Evolutionary conservation across 2,113 vertebrate species (phyloP).

Genomic region (Emydocephalus ijimae): DNA sequence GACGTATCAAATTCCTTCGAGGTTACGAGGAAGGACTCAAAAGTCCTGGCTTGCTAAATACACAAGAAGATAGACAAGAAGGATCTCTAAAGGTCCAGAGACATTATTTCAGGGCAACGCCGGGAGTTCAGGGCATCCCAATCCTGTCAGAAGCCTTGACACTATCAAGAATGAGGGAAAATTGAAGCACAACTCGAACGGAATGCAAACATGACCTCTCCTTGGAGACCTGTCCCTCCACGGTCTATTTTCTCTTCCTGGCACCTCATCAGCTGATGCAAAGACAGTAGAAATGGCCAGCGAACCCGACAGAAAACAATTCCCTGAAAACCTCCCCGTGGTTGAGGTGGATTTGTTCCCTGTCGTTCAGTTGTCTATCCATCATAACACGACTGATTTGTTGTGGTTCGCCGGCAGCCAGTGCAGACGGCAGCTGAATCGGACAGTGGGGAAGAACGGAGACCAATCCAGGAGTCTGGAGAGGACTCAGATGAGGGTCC

Average conservation of each 20-base stretch:
- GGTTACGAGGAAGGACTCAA: no score
- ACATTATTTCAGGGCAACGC: not conserved
- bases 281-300: not conserved
- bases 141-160: not conserved
- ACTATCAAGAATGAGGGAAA: conserved; percentile 4
- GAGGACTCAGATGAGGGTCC: no score
- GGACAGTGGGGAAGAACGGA: no score
- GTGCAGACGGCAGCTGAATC: no score
- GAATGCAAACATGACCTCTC: not conserved
- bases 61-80: not conserved
- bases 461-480: no score
- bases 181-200: conserved; percentile 1
- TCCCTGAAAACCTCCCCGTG: not conserved
- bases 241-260: conserved; percentile 28
- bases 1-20: no score
- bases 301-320: conserved; percentile 7
- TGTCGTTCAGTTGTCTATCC: not conserved
- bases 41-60: not conserved
- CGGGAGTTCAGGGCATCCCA: rapidly evolving
- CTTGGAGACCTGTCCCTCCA: not conserved
- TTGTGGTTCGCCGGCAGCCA: no score
- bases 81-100: not conserved
- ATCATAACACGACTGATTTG: not conserved
- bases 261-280: not conserved
- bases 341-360: not conserved